Conservation (phyloP, 2,113 vertebrate genomes). For the Tragelaphus imberbis region DNA sequence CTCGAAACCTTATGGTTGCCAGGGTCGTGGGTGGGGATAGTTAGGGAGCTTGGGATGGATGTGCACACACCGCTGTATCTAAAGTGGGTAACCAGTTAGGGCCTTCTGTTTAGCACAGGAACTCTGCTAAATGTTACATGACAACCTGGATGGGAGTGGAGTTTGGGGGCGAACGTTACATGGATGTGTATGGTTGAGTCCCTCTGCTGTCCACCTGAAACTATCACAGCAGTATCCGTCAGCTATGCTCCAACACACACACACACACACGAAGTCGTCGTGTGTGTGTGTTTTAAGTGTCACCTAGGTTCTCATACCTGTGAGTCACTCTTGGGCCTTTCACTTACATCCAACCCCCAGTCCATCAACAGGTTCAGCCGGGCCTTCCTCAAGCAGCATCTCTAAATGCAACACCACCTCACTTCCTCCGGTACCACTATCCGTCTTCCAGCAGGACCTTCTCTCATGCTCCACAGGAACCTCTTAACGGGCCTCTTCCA, state of each 20-base stretch:
- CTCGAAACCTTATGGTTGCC: background rate
- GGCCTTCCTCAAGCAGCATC: background rate
- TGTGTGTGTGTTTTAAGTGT: background rate
- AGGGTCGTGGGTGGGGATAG: background rate
- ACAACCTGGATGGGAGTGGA: fast-evolving
- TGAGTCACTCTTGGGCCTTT: background rate
- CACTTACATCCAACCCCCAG: background rate
- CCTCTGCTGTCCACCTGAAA: background rate
- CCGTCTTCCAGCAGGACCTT: too few species aligned
- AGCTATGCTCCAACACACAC: background rate
- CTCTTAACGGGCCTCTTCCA: background rate
- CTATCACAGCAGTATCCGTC: background rate
- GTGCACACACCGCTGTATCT: fast-evolving
- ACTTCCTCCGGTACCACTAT: background rate
- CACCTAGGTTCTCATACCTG: background rate
- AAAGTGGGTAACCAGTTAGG: background rate
- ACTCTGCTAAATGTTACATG: background rate
- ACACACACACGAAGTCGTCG: too few species aligned
- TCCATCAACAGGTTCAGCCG: background rate
- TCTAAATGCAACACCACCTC: background rate
- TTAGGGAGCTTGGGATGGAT: background rate
- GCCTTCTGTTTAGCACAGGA: background rate
- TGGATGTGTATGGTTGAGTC: background rate
- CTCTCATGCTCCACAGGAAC: background rate
- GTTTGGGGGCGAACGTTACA: background rate